phyloP scores from a whole-genome alignment of 2,888 invertebrate species.

The Leptura quadrifasciata region DNA sequence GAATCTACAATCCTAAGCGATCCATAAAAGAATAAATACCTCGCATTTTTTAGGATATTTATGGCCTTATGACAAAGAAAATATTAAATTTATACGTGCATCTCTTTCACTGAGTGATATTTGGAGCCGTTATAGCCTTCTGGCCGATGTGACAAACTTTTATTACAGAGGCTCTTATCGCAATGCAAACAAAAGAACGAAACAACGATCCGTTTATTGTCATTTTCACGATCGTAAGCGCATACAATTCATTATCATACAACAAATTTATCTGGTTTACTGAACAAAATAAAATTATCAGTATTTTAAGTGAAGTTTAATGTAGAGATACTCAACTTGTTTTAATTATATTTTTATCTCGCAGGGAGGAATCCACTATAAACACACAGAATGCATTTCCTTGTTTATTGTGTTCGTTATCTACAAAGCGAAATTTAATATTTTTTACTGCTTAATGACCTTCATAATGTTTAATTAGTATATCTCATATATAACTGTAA shows the following conservation, averaged over 20 bases:
- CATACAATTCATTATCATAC: constrained; percentile 10
- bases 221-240: constrained; percentile 14
- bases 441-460: constrained; percentile 43
- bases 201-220: constrained; percentile 10
- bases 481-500: constrained; percentile 36
- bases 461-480: constrained; percentile 41
- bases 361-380: not conserved
- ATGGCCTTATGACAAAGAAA: too few species aligned
- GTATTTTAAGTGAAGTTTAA: constrained; percentile 27
- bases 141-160: constrained; percentile 6
- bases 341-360: constrained; percentile 41
- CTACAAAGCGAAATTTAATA: constrained; percentile 44
- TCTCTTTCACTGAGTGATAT: not conserved
- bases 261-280: constrained; percentile 3
- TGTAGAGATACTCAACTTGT: constrained; percentile 22
- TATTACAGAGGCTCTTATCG: constrained; percentile 2
- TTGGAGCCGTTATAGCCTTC: not conserved
- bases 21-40: too few species aligned
- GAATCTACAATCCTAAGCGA: too few species aligned
- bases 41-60: too few species aligned
- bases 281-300: constrained; percentile 18
- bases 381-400: constrained; percentile 30
- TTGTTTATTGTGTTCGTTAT: constrained; percentile 40
- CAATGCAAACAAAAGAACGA: constrained; percentile 12
- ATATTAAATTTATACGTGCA: not conserved